Base-by-base conservation (phyloP, 2,888 invertebrate genomes). In the Onthophagus sagittarius region DNA sequence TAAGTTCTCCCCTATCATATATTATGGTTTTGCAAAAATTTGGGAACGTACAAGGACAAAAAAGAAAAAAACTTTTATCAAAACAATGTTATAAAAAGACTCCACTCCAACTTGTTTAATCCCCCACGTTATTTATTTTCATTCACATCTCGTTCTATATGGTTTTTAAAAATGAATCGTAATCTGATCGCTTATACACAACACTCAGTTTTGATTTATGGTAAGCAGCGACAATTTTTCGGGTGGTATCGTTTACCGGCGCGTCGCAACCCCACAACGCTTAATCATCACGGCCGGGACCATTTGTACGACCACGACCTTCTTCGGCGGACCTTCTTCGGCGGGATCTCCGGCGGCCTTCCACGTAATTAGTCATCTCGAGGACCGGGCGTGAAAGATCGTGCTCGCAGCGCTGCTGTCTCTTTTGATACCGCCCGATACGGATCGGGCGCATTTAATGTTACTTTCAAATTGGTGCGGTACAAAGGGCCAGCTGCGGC, bases 391-490 rank as follows among this genome's bases (percentile, higher is more conserved):
- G 39, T 53, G 39, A 53, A 53, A 53, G 39, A 53, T 53, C 39
- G 39, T 53, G 39, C 39, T 53, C 39, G 39, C 39, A 53, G 39
- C 39, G 39, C 39, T 53, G 39, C 39, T 53, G 39, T 53, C 39
- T 53, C 39, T 53, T 53, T 53, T 53, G 39, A 53, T 53, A 53
- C 39, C 39, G 67, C 67, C 67, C 67, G 67, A 81, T 81, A 78
- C 75, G 78, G 80, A 82, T 83, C 82, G 78, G 78, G 78, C 80
- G 78, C 79, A 82, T 81, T 82, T 83, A 82, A 82, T 82, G 83
- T 83, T 82, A 82, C 80, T 83, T 83, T 81, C 82, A 82, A 82
- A 81, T 83, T 81, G 81, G 79, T 80, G 81, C 79, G 81, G 79
- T 79, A 81, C 81, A 81, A 81, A 79, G 78, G 79, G 15, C 81